These are phyloP conservation scores for Parnassius mnemosyne DNA, from an alignment of 2,888 invertebrate species.

Conservation along the genomic window DNA sequence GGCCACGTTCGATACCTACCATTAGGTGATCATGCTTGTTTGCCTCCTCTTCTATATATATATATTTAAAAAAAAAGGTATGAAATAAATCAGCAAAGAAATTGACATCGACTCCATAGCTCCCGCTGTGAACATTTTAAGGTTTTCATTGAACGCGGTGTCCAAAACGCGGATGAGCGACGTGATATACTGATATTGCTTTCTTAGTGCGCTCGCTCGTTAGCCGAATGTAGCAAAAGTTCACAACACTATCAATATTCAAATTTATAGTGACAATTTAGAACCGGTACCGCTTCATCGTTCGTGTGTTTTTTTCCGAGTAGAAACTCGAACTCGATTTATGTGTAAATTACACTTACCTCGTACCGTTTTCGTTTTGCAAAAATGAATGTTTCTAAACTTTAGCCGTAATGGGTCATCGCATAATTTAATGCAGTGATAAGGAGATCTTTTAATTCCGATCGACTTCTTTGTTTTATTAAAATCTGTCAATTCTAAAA, in stretches of 20 bases:
- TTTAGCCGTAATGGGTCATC: conserved; percentile 42
- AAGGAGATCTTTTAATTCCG: conserved; percentile 16
- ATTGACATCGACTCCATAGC: conserved; percentile 54
- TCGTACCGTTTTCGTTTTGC: conserved; percentile 32
- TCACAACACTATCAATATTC: conserved; percentile 59
- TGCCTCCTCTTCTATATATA: no score
- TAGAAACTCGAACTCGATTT: conserved; percentile 40
- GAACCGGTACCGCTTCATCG: conserved; percentile 43
- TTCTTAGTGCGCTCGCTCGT: conserved; percentile 65
- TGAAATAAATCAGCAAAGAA: conserved; percentile 23
- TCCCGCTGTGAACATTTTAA: conserved; percentile 47
- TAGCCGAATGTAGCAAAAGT: conserved; percentile 62
- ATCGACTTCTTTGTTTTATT: conserved; percentile 10
- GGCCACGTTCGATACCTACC: no score
- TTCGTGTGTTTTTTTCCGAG: conserved; percentile 29
- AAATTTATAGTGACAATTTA: conserved; percentile 63
- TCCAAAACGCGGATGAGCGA: conserved; percentile 64
- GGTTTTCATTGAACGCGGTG: conserved; percentile 59
- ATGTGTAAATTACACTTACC: conserved; percentile 34
- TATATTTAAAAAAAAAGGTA: not conserved
- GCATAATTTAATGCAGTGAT: conserved; percentile 24
- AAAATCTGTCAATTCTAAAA: conserved; percentile 14
- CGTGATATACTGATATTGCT: conserved; percentile 75
- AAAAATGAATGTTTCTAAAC: conserved; percentile 37
- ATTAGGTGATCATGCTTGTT: no score